These are phyloP conservation scores for Rhinophrynus dorsalis DNA, from an alignment of 2,797 vertebrate genomes.

Conservation along the genomic window DNA sequence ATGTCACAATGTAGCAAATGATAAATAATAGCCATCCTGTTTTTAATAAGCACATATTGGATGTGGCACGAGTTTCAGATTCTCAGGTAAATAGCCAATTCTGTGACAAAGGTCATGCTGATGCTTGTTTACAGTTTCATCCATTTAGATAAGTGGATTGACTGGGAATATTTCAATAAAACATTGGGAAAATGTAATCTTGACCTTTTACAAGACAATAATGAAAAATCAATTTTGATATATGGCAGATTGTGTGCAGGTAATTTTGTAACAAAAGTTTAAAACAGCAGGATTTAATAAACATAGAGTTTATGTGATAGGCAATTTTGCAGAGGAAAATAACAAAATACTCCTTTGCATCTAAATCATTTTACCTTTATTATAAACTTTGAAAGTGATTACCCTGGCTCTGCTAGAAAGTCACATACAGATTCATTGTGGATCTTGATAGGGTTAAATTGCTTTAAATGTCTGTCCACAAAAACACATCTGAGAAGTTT, in stretches of 20 bases:
- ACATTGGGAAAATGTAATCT: neutral
- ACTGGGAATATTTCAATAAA: neutral
- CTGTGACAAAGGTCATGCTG: conserved; percentile 3
- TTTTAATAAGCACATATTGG: neutral
- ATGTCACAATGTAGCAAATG: neutral
- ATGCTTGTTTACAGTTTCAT: conserved; percentile 14
- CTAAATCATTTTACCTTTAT: too few species aligned
- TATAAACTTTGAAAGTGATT: too few species aligned
- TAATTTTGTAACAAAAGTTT: neutral
- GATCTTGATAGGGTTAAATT: too few species aligned
- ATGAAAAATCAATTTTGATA: conserved; percentile 20
- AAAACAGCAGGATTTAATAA: too few species aligned
- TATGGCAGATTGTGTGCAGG: neutral
- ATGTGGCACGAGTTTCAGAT: neutral
- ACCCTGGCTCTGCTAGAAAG: too few species aligned
- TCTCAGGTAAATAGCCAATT: neutral
- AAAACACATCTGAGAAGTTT: too few species aligned
- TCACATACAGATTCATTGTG: too few species aligned
- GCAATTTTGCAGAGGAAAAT: too few species aligned
- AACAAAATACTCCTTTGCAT: too few species aligned
- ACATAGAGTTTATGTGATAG: too few species aligned
- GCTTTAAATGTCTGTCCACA: too few species aligned
- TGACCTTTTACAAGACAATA: conserved; percentile 24
- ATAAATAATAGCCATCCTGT: neutral
- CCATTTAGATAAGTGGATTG: conserved; percentile 12